phyloP scores from a whole-genome alignment of 2,113 vertebrate genomes.

The Hyla sarda region DNA sequence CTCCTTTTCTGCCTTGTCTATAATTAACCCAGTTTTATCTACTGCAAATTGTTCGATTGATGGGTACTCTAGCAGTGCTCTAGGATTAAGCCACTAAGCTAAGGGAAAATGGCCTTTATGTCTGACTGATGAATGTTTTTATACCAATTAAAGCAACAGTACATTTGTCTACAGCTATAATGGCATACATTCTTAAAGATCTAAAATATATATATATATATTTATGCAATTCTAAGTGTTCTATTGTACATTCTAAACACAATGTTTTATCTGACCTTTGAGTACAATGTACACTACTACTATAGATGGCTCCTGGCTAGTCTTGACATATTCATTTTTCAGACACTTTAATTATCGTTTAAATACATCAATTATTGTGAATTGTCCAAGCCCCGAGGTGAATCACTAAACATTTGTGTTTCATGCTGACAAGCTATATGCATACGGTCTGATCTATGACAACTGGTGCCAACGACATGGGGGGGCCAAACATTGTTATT shows the following conservation, averaged over 20 bases:
- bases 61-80: not conserved
- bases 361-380: slow-evolving; percentile 23
- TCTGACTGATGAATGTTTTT: not conserved
- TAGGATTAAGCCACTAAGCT: slow-evolving; percentile 6
- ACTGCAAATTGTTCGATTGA: not conserved
- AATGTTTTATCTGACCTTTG: not conserved
- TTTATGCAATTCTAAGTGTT: not conserved
- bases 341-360: slow-evolving; percentile 38
- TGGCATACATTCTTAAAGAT: not conserved
- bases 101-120: not conserved
- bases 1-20: not conserved
- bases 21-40: slow-evolving; percentile 14
- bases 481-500: not conserved
- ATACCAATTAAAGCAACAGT: not conserved
- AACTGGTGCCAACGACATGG: not conserved
- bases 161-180: not conserved
- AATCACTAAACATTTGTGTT: not conserved
- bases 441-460: not conserved
- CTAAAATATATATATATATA: not conserved
- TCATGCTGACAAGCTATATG: slow-evolving; percentile 3
- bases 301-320: not conserved
- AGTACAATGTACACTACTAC: not conserved
- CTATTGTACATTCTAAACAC: not conserved
- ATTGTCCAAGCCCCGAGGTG: not conserved
- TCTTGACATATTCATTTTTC: slow-evolving; percentile 38